Percentiles rank a stretch among this genome's conserved stretches.
Evolutionary conservation across 2,888 invertebrate genomes (phyloP).

Genomic region (Ashinkailepas kermadecensis): DNA sequence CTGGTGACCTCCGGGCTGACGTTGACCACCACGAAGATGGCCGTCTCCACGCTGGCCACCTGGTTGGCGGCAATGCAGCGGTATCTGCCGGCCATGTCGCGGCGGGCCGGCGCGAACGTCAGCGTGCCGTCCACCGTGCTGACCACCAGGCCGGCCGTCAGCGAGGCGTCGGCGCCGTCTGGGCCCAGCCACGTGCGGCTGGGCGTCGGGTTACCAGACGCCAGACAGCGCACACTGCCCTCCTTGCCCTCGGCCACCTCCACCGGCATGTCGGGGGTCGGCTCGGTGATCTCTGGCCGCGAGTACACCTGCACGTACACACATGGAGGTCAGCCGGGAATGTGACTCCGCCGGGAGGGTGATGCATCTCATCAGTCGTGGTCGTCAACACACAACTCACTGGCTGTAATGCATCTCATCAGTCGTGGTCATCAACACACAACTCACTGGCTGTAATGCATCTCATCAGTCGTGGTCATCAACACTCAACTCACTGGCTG

Average conservation of each 20-base stretch:
- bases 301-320: not conserved
- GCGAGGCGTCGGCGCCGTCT: constrained; percentile 59
- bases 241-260: constrained; percentile 74
- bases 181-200: constrained; percentile 71
- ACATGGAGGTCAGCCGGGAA: not conserved
- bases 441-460: too few relatives aligned
- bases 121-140: constrained; percentile 55
- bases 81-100: constrained; percentile 70
- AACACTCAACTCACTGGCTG: too few relatives aligned
- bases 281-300: not conserved
- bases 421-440: too few relatives aligned
- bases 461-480: too few relatives aligned
- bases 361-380: too few relatives aligned
- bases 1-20: not conserved
- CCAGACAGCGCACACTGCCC: constrained; percentile 65
- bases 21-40: not conserved
- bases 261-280: constrained; percentile 36
- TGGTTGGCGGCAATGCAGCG: constrained; percentile 49
- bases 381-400: too few relatives aligned
- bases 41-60: not conserved
- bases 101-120: constrained; percentile 63
- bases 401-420: too few relatives aligned
- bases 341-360: too few relatives aligned
- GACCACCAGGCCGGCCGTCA: constrained; percentile 39
- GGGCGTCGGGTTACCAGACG: constrained; percentile 76